Base-by-base conservation (phyloP, 1,140 invertebrate species). In the Drosophila bocqueti region DNA sequence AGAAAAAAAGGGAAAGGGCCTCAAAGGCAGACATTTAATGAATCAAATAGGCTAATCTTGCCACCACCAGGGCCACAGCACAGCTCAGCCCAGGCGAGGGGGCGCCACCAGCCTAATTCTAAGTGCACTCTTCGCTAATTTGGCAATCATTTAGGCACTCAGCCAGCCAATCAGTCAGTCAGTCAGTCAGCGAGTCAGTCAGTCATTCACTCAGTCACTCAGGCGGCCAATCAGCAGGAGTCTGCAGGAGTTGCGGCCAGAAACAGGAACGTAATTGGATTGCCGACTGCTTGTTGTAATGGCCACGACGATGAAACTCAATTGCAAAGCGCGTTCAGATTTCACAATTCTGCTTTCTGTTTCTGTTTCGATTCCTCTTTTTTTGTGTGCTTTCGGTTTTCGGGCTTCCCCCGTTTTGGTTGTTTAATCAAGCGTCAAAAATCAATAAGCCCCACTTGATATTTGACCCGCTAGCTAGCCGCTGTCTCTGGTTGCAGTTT, bases 51-150 rank as follows among this genome's bases (percentile, higher is more conserved):
- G 42, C 24, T 73, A 61, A 69, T 60, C 31, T 38, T 29, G 6
- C 38, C 46, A 43, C 18, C 15, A 11, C 43, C 26, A 46, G 6
- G 5, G 24, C 21, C 21, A n/a, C 57, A 26, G 36, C 26, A 29
- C 3, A 24, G 18, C 34, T 10, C n/a, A 38, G 36, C 36, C 4
- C 1, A n/a, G 47, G 46, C 2, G 13, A 45, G 40, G 40, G n/a
- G 45, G 45, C 15, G 34, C 38, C 26, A 47, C 43, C 34, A 62
- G 73, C 43, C 60, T 75, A 72, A 67, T 57, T 75, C 74, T 62
- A 81, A 86, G 79, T 86, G 75, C 65, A 81, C 83, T 83, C 55
- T 72, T 67, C 76, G 76, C 68, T 71, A 77, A 87, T 87, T 87
- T 75, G 76, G 76, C 84, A 74, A 87, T 83, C 80, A 87, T 76